These are phyloP conservation scores for Podarcis cretensis DNA, from an alignment of 2,113 vertebrate genomes.

Conservation along the genomic window DNA sequence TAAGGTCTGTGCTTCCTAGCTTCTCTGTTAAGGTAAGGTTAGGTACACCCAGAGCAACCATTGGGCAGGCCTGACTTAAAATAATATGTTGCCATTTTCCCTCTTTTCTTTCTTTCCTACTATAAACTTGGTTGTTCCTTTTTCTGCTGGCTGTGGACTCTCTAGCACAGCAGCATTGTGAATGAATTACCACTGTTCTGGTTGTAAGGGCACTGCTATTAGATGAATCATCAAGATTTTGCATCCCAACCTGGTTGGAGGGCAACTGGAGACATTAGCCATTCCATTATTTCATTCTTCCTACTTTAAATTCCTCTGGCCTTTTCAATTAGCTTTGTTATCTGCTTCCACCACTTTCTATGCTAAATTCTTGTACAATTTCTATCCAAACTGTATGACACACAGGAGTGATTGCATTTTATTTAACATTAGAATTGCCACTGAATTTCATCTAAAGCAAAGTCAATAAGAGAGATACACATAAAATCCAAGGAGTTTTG, in stretches of 20 bases:
- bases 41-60: background rate
- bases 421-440: background rate
- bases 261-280: background rate
- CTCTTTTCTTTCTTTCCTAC: background rate
- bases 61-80: background rate
- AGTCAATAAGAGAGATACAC: background rate
- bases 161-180: background rate
- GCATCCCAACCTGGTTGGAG: background rate
- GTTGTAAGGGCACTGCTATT: background rate
- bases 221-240: constrained; percentile 5
- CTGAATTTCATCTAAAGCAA: background rate
- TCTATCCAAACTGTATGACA: background rate
- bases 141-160: background rate
- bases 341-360: constrained; percentile 6
- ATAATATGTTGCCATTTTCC: too few species aligned
- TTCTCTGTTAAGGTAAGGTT: background rate
- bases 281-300: constrained; percentile 10
- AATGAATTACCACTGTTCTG: background rate
- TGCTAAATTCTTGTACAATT: constrained; percentile 10
- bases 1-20: background rate
- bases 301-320: constrained; percentile 10
- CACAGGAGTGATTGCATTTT: background rate
- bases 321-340: constrained; percentile 26
- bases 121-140: background rate
- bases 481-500: background rate